Base-by-base conservation (phyloP, 2,797 vertebrate genomes). In the Margarornis squamiger region DNA sequence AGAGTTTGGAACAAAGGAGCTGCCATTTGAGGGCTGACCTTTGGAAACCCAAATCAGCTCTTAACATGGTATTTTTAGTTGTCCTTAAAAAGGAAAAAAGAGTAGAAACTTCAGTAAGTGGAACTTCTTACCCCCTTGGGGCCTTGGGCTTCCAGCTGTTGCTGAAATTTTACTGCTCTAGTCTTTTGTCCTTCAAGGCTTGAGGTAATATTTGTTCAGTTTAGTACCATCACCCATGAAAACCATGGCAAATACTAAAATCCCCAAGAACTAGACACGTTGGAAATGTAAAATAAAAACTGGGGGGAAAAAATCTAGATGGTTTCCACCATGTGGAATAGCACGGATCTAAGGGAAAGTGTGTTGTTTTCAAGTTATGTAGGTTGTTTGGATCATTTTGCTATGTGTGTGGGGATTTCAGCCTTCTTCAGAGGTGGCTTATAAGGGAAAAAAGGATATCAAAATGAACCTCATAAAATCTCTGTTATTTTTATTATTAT, bases 91-190 rank as follows among this genome's bases (percentile, higher is more conserved):
- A 58, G 22, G 22, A 21, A 26, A 68, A 45, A 71, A 14, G 46
- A 20, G 12, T 49, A 38, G 59, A 34, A 57, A 26, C 54, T 75
- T 93, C 34, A 82, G 30, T 68, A 27, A 84, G 48, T 45, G 63
- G 34, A 90, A 29, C 57, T 76, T 76, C 66, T 88, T 55, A 91
- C 46, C 23, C 71, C 70, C 90, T 62, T 48, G 74, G 91, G 73
- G 70, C 57, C 32, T 90, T 83, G 77, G 77, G 84, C 93, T 96
- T 95, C 88, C 95, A 93, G 78, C 86, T 96, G 90, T 89, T 96
- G 57, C 63, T 49, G 66, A 88, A 86, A 79, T 88, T 65, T 91
- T 89, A 83, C 68, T 83, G 82, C 90, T 90, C 87, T 89, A 62
- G 72, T 92, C 79, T 95, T 95, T 94, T 96, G 83, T 93, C 51